Conservation (phyloP, 2,888 invertebrate genomes). For the Tachina fera region DNA sequence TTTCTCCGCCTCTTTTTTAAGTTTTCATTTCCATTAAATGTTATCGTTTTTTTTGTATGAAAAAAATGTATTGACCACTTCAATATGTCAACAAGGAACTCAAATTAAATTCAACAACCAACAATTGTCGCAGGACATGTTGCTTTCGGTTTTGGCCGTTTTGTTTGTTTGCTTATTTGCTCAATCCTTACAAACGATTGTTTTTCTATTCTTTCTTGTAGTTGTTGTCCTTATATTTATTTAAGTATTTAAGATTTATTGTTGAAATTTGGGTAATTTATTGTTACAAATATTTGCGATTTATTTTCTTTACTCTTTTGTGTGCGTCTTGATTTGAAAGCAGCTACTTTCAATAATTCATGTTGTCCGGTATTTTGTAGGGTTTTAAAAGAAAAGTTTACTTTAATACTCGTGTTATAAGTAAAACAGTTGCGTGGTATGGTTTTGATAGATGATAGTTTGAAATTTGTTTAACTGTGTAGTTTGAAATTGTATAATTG, state of each 20-base stretch:
- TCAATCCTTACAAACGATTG: constrained; percentile 62
- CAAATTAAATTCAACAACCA: constrained; percentile 75
- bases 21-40: constrained; percentile 58
- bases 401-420: constrained; percentile 31
- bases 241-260: constrained; percentile 77
- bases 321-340: constrained; percentile 26
- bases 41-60: constrained; percentile 64
- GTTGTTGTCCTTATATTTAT: constrained; percentile 53
- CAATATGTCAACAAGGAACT: constrained; percentile 78
- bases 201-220: constrained; percentile 32
- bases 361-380: constrained; percentile 36
- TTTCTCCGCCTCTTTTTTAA: background rate
- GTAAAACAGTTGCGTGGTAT: constrained; percentile 73
- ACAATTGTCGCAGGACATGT: constrained; percentile 51
- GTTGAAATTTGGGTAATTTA: constrained; percentile 79
- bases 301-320: constrained; percentile 43
- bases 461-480: constrained; percentile 47
- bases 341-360: constrained; percentile 40
- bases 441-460: constrained; percentile 76
- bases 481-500: constrained; percentile 49
- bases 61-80: constrained; percentile 78
- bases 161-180: constrained; percentile 49
- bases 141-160: constrained; percentile 45
- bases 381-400: constrained; percentile 48
- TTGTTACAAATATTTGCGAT: constrained; percentile 72